Percentiles rank a stretch among this genome's conserved stretches.
phyloP scores from a whole-genome alignment of 2,113 vertebrate genomes.

The Lampris incognitus region DNA sequence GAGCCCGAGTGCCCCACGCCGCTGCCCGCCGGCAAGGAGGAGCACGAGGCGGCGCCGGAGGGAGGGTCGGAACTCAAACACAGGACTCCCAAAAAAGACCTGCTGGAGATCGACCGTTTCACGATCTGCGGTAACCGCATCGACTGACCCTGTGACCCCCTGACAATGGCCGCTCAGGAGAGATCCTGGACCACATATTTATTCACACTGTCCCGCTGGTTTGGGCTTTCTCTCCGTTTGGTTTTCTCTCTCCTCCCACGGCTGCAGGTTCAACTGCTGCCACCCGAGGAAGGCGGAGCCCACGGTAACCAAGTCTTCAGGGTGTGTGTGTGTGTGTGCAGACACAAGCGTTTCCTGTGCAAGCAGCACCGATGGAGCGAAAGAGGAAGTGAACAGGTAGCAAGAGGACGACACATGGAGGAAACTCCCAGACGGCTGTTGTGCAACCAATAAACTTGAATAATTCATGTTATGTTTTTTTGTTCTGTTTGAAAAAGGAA shows the following conservation, averaged over 20 bases:
- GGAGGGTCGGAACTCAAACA: constrained; percentile 86
- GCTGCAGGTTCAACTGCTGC: too few relatives aligned
- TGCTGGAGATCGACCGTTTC: constrained; percentile 97
- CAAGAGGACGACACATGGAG: constrained; percentile 1
- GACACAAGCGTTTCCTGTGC: constrained; percentile 60
- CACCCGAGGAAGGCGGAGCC: too few relatives aligned
- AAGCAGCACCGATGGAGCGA: constrained; percentile 49
- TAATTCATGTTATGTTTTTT: neutral
- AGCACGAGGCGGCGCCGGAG: constrained; percentile 71
- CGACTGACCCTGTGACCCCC: constrained; percentile 81
- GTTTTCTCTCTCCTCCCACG: too few relatives aligned
- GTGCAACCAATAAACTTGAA: constrained; percentile 2
- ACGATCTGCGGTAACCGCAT: constrained; percentile 97
- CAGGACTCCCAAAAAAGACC: constrained; percentile 89
- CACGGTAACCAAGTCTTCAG: constrained; percentile 4
- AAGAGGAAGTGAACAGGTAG: constrained; percentile 32
- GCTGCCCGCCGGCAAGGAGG: constrained; percentile 85
- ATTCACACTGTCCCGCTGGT: too few relatives aligned
- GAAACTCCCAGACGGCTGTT: constrained; percentile 10
- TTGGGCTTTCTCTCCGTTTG: too few relatives aligned
- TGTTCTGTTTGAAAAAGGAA: too few relatives aligned
- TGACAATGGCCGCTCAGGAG: constrained; percentile 59
- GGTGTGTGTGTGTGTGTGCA: constrained; percentile 31
- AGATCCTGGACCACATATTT: neutral
- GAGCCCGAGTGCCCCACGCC: constrained; percentile 74